These are phyloP conservation scores for Venturia canescens DNA, from an alignment of 1,140 invertebrate species.

Conservation along the genomic window DNA sequence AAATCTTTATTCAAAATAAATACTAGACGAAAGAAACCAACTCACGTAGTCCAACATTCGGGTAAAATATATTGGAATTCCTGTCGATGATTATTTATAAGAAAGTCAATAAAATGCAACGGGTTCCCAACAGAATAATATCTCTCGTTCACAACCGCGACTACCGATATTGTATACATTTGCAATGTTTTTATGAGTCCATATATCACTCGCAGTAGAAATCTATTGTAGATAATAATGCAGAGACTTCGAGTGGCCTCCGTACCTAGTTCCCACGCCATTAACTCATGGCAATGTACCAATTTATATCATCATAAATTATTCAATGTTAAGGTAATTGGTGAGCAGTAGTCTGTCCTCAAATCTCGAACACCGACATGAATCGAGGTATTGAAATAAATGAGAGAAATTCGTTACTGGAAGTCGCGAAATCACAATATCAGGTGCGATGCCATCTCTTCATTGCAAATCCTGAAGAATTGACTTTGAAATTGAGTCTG, in stretches of 20 bases:
- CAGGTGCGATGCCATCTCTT: no score
- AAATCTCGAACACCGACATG: background rate
- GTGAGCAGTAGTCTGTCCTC: background rate
- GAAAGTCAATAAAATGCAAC: no score
- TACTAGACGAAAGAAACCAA: no score
- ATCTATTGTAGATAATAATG: slow-evolving; percentile 20
- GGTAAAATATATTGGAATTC: no score
- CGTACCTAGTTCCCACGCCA: slow-evolving; percentile 29
- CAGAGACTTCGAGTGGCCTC: background rate
- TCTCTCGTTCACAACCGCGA: no score
- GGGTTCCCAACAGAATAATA: no score
- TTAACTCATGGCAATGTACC: slow-evolving; percentile 32
- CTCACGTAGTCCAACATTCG: no score
- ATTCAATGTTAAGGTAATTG: slow-evolving; percentile 16
- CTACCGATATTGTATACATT: no score
- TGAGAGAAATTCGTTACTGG: background rate
- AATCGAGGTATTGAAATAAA: background rate
- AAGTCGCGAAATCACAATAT: background rate
- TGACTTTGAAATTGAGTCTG: no score
- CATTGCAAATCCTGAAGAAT: no score
- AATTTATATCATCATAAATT: slow-evolving; percentile 41
- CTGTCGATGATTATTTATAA: no score
- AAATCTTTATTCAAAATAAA: no score
- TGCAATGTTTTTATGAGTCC: background rate
- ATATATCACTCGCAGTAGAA: background rate